Evolutionary conservation across 2,797 vertebrate genomes (phyloP), one percentile per base, ranked within the genome.

Genomic region (Tiaroga cobitis): DNA sequence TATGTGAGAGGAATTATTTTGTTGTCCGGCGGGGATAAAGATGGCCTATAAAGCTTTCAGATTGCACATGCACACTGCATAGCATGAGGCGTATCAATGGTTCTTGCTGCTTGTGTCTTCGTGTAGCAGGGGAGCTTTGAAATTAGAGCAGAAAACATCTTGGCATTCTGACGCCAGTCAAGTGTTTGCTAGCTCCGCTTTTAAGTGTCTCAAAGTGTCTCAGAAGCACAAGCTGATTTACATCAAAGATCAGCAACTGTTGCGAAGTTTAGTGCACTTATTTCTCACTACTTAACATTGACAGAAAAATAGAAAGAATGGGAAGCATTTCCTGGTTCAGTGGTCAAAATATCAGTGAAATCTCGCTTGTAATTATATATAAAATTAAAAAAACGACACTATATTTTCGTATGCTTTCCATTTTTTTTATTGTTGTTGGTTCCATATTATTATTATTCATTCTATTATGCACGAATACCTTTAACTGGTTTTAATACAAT

Each of bases 131-230:
- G 32, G 39, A 82, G 56, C 19, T 67, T 37, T 67, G 19, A 82
- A 63, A 82, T 69, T 34, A 82, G 9, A 73, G 68, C 39, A 46
- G 81, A 73, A 82, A 82, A 82, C 81, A 73, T 74, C 69, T 46
- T 43, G 54, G 69, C 69, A 51, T 80, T 68, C 78, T 51, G 79
- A 67, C 2, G 6, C 13, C 10, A 18, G 21, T 81, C 29, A 56
- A 70, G 80, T 54, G 80, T 39, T 51, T 69, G 46, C 15, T 7
- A 81, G 79, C 63, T 69, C 32, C 5, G 46, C 21, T 70, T 69
- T 56, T 24, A 34, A 81, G 80, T 26, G 79, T 69, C 19, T 68
- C 65, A 18, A n/a, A 81, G 79, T 54, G 79, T 70, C 29, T 80
- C 80, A 26, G 21, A 70, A 54, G 79, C 21, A 26, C 8, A 39